These are phyloP conservation scores for Rotaria macrura DNA, from an alignment of 2,888 invertebrate species.

Conservation along the genomic window DNA sequence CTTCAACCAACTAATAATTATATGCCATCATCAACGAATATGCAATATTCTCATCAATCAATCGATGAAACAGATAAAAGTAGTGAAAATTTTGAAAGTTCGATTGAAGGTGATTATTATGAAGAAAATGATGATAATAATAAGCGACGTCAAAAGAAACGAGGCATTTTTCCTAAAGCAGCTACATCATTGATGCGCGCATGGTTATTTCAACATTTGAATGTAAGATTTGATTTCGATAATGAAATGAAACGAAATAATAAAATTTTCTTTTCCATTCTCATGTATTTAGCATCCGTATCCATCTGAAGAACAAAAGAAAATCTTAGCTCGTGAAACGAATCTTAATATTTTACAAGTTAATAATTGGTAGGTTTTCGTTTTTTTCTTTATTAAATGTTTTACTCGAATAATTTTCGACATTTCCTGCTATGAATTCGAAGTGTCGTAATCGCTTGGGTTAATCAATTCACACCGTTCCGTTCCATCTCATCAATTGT, in stretches of 20 bases:
- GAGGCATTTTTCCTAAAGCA: conserved; percentile 99
- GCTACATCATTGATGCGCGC: conserved; percentile 99
- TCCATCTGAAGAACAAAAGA: conserved; percentile 99
- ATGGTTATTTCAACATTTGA: conserved; percentile 99
- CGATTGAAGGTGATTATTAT: background rate
- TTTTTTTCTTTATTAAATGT: background rate
- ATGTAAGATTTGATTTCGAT: conserved; percentile 62
- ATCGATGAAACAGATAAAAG: conserved; percentile 16
- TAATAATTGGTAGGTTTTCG: conserved; percentile 29
- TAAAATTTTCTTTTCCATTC: conserved; percentile 35
- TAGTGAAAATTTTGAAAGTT: conserved; percentile 23
- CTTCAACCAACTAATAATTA: background rate
- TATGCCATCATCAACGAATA: background rate
- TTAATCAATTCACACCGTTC: conserved; percentile 16
- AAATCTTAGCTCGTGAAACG: conserved; percentile 99
- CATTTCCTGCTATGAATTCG: background rate
- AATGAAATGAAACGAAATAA: background rate
- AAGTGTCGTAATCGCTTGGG: conserved; percentile 13
- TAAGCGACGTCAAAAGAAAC: conserved; percentile 82
- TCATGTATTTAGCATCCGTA: conserved; percentile 99
- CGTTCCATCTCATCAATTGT: conserved; percentile 19
- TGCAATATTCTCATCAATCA: conserved; percentile 13
- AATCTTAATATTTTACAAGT: conserved; percentile 97
- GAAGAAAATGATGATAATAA: conserved; percentile 17
- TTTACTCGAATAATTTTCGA: background rate